Percentiles rank a stretch among this genome's conserved stretches.
phyloP scores from a whole-genome alignment of 1,140 invertebrate species.

The Caerostris extrusa region DNA sequence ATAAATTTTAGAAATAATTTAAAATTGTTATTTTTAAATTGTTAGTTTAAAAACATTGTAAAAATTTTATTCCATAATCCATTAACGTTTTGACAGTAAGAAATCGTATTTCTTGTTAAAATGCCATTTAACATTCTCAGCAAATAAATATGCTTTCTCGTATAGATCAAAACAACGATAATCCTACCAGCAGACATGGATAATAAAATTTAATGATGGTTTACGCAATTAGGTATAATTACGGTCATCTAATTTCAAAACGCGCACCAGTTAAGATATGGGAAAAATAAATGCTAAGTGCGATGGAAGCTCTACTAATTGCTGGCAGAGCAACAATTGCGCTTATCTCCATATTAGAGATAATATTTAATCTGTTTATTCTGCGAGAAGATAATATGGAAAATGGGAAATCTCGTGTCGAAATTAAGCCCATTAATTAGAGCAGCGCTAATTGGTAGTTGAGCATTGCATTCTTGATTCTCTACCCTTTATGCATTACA shows the following conservation, averaged over 20 bases:
- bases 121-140: too few species aligned
- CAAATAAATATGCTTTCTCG: too few species aligned
- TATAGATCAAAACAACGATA: too few species aligned
- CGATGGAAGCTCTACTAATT: background rate
- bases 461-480: background rate
- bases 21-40: too few species aligned
- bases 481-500: background rate
- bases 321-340: background rate
- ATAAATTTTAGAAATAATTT: too few species aligned
- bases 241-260: background rate
- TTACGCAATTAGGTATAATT: background rate
- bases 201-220: too few species aligned
- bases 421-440: background rate
- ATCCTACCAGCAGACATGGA: too few species aligned
- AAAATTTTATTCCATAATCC: too few species aligned
- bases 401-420: background rate
- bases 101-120: too few species aligned
- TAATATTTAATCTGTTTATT: constrained; percentile 3
- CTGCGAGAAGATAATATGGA: background rate
- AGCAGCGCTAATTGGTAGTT: background rate
- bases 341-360: background rate
- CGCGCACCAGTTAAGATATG: too few species aligned
- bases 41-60: too few species aligned
- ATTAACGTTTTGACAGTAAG: too few species aligned
- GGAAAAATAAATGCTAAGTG: background rate